phyloP scores from a whole-genome alignment of 2,888 invertebrate species.

The Arenicola marina region DNA sequence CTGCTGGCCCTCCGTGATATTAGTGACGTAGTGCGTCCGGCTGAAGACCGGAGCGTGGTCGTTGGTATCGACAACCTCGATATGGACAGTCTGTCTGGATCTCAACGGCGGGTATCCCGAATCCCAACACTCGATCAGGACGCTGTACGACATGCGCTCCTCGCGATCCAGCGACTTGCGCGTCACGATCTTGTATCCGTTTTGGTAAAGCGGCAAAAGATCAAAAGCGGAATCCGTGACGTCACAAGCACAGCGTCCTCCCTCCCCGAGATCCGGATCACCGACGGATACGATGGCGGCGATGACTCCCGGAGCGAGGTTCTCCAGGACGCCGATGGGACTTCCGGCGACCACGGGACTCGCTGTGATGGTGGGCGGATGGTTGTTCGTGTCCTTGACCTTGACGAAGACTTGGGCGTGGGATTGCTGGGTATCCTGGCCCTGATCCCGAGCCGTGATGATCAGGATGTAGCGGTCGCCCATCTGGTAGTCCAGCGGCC shows the following conservation, averaged over 20 bases:
- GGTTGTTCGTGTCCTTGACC: conserved; percentile 30
- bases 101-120: conserved; percentile 17
- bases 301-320: conserved; percentile 42
- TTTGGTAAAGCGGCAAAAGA: conserved; percentile 13
- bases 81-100: conserved; percentile 73
- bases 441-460: conserved; percentile 21
- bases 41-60: conserved; percentile 87
- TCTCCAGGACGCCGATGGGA: conserved; percentile 24
- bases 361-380: conserved; percentile 24
- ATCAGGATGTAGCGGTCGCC: conserved; percentile 11
- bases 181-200: conserved; percentile 28
- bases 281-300: conserved; percentile 51
- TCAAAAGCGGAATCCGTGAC: conserved; percentile 11
- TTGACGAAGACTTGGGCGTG: conserved; percentile 22
- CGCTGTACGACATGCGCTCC: not conserved
- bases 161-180: conserved; percentile 25
- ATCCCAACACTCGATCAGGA: conserved; percentile 26
- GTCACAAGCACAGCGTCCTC: conserved; percentile 49
- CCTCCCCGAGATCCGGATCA: conserved; percentile 51
- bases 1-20: conserved; percentile 14
- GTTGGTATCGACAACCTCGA: conserved; percentile 81
- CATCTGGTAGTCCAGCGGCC: conserved; percentile 24
- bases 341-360: conserved; percentile 18
- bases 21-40: conserved; percentile 3
- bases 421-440: conserved; percentile 8